Conservation (phyloP, 2,888 invertebrate genomes). For the Seira musarum region DNA sequence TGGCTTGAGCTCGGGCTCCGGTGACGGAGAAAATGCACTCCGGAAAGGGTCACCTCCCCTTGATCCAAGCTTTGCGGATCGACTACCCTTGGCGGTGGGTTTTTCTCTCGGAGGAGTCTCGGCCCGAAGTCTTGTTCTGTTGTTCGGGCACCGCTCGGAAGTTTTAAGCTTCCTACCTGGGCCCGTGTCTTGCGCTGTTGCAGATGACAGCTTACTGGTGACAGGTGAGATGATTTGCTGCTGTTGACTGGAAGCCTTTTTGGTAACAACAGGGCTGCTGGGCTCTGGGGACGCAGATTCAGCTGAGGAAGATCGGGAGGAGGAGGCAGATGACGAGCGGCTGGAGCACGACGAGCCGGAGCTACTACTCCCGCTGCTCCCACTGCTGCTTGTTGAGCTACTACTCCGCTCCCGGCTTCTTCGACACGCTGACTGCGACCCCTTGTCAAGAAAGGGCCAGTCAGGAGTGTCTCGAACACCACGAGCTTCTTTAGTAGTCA, state of each 20-base stretch:
- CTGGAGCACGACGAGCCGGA: constrained; percentile 67
- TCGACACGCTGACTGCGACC: constrained; percentile 76
- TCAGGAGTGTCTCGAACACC: constrained; percentile 72
- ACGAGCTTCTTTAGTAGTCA: constrained; percentile 42
- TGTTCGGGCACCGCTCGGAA: constrained; percentile 85
- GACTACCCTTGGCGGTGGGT: constrained; percentile 73
- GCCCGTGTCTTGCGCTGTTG: constrained; percentile 72
- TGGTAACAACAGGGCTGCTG: constrained; percentile 45
- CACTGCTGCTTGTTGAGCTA: constrained; percentile 74
- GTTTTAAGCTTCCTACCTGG: constrained; percentile 88
- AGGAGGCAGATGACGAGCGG: constrained; percentile 66
- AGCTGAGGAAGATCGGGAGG: constrained; percentile 66
- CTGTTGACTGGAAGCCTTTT: constrained; percentile 62
- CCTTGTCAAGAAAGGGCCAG: constrained; percentile 85
- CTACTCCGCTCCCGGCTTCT: constrained; percentile 73
- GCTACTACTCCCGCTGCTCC: constrained; percentile 65
- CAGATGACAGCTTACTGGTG: constrained; percentile 31
- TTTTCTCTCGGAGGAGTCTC: constrained; percentile 85
- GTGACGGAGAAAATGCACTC: constrained; percentile 64
- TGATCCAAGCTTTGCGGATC: constrained; percentile 68
- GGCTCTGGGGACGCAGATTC: constrained; percentile 69
- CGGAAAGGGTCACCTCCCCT: constrained; percentile 67
- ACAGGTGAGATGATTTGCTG: constrained; percentile 43
- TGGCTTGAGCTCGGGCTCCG: constrained; percentile 71
- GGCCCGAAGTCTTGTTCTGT: constrained; percentile 78